Base-by-base conservation (phyloP, 1,140 invertebrate genomes). In the Pachyrhynchus sulphureomaculatus region DNA sequence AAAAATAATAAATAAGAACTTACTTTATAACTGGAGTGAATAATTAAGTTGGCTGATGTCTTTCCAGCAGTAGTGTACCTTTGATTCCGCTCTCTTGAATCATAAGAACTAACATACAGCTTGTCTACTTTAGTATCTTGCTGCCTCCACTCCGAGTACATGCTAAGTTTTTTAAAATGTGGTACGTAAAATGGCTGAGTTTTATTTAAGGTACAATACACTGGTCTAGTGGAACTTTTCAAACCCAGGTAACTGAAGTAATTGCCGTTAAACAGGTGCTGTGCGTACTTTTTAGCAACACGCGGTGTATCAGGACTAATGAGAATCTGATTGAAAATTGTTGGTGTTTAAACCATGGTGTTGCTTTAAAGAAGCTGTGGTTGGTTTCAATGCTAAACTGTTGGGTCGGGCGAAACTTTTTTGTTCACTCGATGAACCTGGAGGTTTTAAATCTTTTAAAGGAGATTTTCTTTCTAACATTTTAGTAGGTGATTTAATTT, bases 151-250 rank as follows among this genome's bases (percentile, higher is more conserved):
- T 98, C 96, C 8, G 93, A 96, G 72, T 99, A 99, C 95, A 99
- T 99, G 12, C 95, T 97, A 33, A 98, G 78, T 68, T 90, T 92
- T 64, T 92, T 88, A 75, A 95, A 90, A 72, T 93, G 89, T 0
- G 85, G 87, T 33, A 97, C 93, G 75, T 96, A 98, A 79, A 95
- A 96, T 0, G 96, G 95, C 75, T 98, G 95, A 0, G 93, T 90
- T 64, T 92, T 86, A 74, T 95, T 95, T 15, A 94, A 79, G 1
- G 93, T 96, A 68, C 95, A 97, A 75, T 94, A 99, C 65, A 92
- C 95, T 13, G 91, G 84, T 71, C 90, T 86, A 0, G 93, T 95
- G 4, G 92, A 93, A 72, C 90, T 90, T 75, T 96, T 96, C 36
- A 95, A 79, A 1, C 92, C 92, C 60, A 96, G 76, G 76, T 94